Conservation (phyloP, 2,888 invertebrate species). For the Ecliptopera silaceata region DNA sequence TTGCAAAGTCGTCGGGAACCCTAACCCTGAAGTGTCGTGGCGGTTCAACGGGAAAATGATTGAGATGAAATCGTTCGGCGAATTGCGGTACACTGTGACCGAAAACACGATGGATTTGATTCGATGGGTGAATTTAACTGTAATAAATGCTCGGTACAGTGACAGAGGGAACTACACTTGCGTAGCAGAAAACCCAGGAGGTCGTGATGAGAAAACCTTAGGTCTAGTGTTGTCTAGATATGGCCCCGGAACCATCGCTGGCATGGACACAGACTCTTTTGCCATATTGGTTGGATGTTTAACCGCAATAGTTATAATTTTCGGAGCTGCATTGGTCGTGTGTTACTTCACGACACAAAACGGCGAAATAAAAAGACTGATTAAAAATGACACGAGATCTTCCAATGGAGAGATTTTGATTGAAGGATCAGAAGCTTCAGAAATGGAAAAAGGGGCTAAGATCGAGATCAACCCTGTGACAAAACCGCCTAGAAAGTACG, state of each 20-base stretch:
- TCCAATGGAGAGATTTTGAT: slow-evolving; percentile 87
- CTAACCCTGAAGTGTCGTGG: slow-evolving; percentile 90
- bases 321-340: slow-evolving; percentile 71
- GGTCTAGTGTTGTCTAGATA: slow-evolving; percentile 82
- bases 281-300: slow-evolving; percentile 78
- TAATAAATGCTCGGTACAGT: slow-evolving; percentile 83
- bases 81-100: slow-evolving; percentile 75
- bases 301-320: slow-evolving; percentile 72
- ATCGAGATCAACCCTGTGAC: slow-evolving; percentile 92
- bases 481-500: slow-evolving; percentile 90
- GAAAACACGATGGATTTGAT: slow-evolving; percentile 76
- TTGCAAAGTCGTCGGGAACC: slow-evolving; percentile 90
- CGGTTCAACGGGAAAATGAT: slow-evolving; percentile 85
- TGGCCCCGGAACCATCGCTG: slow-evolving; percentile 70
- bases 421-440: slow-evolving; percentile 88
- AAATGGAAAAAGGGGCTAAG: slow-evolving; percentile 91
- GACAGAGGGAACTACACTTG: slow-evolving; percentile 91
- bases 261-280: slow-evolving; percentile 78
- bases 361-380: slow-evolving; percentile 81
- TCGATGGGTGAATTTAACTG: slow-evolving; percentile 87
- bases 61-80: slow-evolving; percentile 77
- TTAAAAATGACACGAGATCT: slow-evolving; percentile 84
- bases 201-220: slow-evolving; percentile 89
- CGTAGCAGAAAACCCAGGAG: slow-evolving; percentile 92
- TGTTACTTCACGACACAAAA: slow-evolving; percentile 82